Conservation (phyloP, 2,888 invertebrate species). For the Hartigia nigra region DNA sequence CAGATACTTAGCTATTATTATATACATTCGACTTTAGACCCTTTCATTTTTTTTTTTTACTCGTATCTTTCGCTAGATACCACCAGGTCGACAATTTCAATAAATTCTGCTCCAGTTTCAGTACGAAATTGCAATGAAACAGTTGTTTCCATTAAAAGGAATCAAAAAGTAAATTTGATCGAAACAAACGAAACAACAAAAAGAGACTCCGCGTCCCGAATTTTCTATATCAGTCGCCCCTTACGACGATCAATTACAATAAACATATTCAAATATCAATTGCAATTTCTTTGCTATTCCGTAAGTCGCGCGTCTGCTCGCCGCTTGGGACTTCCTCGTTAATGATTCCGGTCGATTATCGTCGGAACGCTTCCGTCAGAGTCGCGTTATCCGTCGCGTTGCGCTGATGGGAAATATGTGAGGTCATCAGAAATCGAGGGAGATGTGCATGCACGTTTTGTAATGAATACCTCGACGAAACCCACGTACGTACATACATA, state of each 20-base stretch:
- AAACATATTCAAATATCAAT: not conserved
- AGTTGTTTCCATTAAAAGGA: not conserved
- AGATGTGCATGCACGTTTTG: slow-evolving; percentile 64
- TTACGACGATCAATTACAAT: not conserved
- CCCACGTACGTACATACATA: slow-evolving; percentile 40
- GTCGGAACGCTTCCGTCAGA: not conserved
- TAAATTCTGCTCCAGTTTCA: not conserved
- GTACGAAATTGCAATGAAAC: not conserved
- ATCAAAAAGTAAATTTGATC: not conserved
- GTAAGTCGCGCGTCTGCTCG: not conserved
- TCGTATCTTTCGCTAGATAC: not conserved
- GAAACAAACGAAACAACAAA: not conserved
- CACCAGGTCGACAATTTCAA: not conserved
- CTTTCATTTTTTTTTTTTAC: not conserved
- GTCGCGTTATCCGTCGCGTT: not conserved
- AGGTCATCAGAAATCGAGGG: slow-evolving; percentile 59
- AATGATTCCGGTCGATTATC: not conserved
- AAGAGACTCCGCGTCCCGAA: not conserved
- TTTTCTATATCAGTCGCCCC: not conserved
- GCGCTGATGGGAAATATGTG: slow-evolving; percentile 44
- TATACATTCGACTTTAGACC: not conserved
- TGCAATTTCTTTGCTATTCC: not conserved
- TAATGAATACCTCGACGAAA: slow-evolving; percentile 57
- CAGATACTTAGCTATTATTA: not conserved
- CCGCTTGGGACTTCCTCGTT: not conserved